These are phyloP conservation scores for Allygus modestus DNA, from an alignment of 2,888 invertebrate species.

Conservation along the genomic window DNA sequence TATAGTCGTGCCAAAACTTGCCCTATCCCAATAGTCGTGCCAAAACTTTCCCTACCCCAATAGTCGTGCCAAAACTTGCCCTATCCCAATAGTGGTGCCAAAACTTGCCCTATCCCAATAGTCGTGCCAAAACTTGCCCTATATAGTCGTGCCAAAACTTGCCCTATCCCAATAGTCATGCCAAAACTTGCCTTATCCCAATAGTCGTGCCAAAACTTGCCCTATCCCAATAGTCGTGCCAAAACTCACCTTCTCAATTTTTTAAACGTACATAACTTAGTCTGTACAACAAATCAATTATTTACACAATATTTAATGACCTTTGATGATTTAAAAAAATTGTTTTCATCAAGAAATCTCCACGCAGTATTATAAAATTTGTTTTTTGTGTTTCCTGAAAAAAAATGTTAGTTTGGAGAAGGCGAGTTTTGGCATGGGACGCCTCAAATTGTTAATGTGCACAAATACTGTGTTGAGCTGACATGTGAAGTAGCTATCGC, in stretches of 20 bases:
- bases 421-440: slow-evolving; percentile 55
- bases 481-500: no score
- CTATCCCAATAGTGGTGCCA: no score
- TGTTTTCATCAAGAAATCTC: slow-evolving; percentile 6
- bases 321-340: slow-evolving; percentile 52
- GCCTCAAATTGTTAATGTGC: no score
- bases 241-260: slow-evolving; percentile 50
- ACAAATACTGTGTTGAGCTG: no score
- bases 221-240: slow-evolving; percentile 48
- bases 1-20: no score
- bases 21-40: no score
- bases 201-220: slow-evolving; percentile 31
- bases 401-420: slow-evolving; percentile 48
- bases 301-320: slow-evolving; percentile 12
- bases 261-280: slow-evolving; percentile 43
- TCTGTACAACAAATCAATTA: slow-evolving; percentile 20
- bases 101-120: no score
- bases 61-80: no score
- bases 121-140: no score
- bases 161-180: no score
- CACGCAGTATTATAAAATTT: neutral
- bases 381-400: slow-evolving; percentile 49
- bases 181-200: slow-evolving; percentile 2
- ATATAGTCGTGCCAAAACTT: no score
- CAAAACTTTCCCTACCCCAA: no score